A percentile compares a stretch with the other conserved stretches of the same genome.
These are phyloP conservation scores for Ophiothrix spiculata DNA, from an alignment of 35 echinoderm and acorn worm genomes.

Conservation along the genomic window DNA sequence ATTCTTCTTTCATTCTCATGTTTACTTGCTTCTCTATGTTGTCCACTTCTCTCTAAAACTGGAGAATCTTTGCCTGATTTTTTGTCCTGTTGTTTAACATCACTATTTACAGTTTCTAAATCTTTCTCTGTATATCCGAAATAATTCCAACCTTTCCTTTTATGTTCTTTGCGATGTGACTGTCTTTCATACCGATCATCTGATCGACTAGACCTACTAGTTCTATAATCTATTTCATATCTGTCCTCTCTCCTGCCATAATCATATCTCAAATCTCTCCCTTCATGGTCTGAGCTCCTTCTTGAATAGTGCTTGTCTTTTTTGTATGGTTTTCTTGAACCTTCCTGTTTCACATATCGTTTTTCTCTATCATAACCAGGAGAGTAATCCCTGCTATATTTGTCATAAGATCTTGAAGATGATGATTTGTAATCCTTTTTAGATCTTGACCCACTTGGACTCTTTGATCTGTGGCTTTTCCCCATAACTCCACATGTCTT, in stretches of 20 bases:
- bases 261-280: neutral
- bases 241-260: neutral
- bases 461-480: neutral
- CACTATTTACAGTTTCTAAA: slow-evolving; percentile 30
- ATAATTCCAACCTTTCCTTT: slow-evolving; percentile 38
- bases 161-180: slow-evolving; percentile 9
- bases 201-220: neutral
- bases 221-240: neutral
- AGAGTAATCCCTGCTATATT: too few relatives aligned
- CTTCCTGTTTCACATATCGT: too few relatives aligned
- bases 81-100: neutral
- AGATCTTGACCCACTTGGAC: neutral
- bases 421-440: neutral
- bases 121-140: slow-evolving; percentile 58
- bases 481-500: too few relatives aligned
- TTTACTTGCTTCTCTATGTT: neutral
- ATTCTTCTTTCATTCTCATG: neutral
- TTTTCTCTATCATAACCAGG: too few relatives aligned
- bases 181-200: neutral
- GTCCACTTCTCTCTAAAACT: neutral
- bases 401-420: too few relatives aligned
- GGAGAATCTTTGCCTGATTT: neutral
- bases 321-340: too few relatives aligned
- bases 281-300: too few relatives aligned
- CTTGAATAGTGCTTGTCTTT: too few relatives aligned